phyloP scores from a whole-genome alignment of 2,113 vertebrate species.

The Chiloscyllium plagiosum region DNA sequence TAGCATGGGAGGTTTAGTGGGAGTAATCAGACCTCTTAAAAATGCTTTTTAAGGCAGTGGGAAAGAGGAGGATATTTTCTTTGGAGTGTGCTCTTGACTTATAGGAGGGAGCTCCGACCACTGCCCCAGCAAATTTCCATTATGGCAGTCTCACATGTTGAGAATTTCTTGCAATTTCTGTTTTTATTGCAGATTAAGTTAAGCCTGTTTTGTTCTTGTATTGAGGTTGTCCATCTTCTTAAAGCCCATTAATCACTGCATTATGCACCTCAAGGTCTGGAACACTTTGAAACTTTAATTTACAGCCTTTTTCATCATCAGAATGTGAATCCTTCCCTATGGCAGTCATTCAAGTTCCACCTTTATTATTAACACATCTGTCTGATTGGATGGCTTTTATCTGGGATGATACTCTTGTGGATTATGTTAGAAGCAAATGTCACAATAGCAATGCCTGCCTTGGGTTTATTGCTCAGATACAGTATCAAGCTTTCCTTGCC shows the following conservation, averaged over 20 bases:
- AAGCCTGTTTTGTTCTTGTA: neutral
- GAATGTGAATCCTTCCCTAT: neutral
- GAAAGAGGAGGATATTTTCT: too few relatives aligned
- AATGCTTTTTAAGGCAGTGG: too few relatives aligned
- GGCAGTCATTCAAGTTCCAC: neutral
- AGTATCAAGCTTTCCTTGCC: neutral
- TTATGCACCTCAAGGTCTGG: neutral
- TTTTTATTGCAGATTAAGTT: neutral
- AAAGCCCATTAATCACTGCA: neutral
- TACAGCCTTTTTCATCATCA: neutral
- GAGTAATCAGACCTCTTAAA: too few relatives aligned
- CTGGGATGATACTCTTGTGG: neutral
- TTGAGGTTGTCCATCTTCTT: neutral
- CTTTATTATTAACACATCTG: neutral
- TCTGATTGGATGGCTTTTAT: neutral
- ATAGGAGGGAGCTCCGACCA: too few relatives aligned
- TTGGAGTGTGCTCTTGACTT: too few relatives aligned
- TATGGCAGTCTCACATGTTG: neutral
- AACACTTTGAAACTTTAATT: neutral
- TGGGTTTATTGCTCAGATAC: neutral
- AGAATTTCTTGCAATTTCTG: neutral
- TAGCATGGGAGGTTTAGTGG: too few relatives aligned
- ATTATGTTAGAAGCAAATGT: too few relatives aligned
- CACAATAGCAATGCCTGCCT: neutral
- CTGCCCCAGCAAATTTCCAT: too few relatives aligned